Base-by-base conservation (phyloP, 2,797 vertebrate genomes). In the Halcyon chelicuti region DNA sequence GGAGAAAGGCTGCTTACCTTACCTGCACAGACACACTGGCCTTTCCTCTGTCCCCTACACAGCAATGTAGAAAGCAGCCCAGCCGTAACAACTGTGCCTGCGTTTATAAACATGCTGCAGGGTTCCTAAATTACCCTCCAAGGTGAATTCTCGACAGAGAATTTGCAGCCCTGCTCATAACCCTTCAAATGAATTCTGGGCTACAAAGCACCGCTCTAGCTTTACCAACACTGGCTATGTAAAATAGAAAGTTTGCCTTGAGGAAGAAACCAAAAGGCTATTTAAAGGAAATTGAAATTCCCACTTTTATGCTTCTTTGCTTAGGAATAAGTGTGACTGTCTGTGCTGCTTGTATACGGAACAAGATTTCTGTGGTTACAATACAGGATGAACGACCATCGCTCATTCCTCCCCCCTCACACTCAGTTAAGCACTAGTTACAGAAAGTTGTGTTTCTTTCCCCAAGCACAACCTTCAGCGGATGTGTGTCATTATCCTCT, bases 21-120 rank as follows among this genome's bases (percentile, higher is more conserved):
- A 29, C 10, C 3, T 2, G 8, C 33, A 57, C 47, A 8, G 40
- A 57, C 12, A 78, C 29, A 3, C 1, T 11, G 65, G 40, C 26
- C 46, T 62, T 72, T 5, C 3, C 47, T 73, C 33, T 25, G 14
- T 2, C 28, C 22, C 12, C 46, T 22, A 14, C n/a, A 3, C 0
- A 5, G 26, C 52, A 75, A 39, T 1, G 14, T 1, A 73, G 44
- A 31, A 72, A 63, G 47, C 18, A 62, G 18, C 9, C 10, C 22
- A 42, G 33, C 29, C 39, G 20, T 54, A 42, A n/a, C 16, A 49
- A 62, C 23, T 0, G 1, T 3, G 5, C 2, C 7, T 2, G 4
- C 2, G 0, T 46, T 74, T 52, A 31, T 16, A n/a, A 62, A 55
- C 17, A 19, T 3, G 5, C 12, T 35, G 3, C 21, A 21, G 17